Percentiles rank a stretch among this genome's conserved stretches.
phyloP scores from a whole-genome alignment of 2,113 vertebrate genomes.

The Chloroceryle aenea region DNA sequence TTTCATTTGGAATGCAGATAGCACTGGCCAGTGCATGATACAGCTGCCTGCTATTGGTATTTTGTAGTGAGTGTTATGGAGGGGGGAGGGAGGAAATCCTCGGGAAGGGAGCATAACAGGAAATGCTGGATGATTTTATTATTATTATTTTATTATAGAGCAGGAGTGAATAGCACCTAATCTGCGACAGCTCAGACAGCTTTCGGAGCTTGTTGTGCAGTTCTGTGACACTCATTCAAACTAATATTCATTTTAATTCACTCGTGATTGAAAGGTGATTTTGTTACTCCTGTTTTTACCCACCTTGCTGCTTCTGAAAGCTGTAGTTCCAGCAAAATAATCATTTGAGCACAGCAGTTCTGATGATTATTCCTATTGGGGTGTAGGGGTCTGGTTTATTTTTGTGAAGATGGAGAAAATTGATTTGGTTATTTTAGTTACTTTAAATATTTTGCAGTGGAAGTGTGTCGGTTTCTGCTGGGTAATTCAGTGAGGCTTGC shows the following conservation, averaged over 20 bases:
- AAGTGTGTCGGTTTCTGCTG: not conserved
- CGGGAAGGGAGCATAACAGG: not conserved
- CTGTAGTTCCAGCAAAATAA: not conserved
- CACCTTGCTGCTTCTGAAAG: not conserved
- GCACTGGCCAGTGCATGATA: not conserved
- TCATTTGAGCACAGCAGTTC: not conserved
- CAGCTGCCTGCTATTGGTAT: not conserved
- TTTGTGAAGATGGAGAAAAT: not conserved
- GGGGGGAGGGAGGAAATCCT: not conserved
- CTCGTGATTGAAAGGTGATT: not conserved
- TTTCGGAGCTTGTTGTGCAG: not conserved
- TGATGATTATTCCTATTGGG: not conserved
- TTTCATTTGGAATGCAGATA: not conserved
- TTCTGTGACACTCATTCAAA: conserved; percentile 4
- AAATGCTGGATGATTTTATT: conserved; percentile 1
- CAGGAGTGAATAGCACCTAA: not conserved
- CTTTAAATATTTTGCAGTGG: not conserved
- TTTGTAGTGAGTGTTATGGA: not conserved
- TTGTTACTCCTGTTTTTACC: not conserved
- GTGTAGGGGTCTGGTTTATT: not conserved
- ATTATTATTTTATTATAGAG: conserved; percentile 11
- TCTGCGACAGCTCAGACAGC: not conserved
- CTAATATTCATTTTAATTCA: not conserved
- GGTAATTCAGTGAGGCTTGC: not conserved
- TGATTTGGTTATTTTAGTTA: not conserved